Percentiles rank a stretch among this genome's conserved stretches.
phyloP scores from a whole-genome alignment of 2,888 invertebrate species.

The Tigriopus californicus region DNA sequence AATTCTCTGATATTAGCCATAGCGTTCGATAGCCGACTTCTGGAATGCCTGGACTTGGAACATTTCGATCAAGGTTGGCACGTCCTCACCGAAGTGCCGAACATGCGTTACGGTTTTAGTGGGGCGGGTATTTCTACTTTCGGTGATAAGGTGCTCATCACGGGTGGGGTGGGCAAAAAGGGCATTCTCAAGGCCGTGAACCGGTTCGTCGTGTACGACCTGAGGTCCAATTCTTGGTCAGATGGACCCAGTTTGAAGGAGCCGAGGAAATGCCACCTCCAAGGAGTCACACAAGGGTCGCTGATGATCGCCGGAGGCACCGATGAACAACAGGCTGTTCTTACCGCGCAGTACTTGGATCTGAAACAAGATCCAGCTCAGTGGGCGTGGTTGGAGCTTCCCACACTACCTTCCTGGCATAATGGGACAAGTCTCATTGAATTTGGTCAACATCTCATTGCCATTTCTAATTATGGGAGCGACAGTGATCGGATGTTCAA shows the following conservation, averaged over 20 bases:
- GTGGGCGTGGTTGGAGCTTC: no score
- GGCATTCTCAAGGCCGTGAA: slow-evolving; percentile 7
- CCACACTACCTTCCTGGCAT: no score
- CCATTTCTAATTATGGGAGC: no score
- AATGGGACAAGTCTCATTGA: no score
- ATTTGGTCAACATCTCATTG: no score
- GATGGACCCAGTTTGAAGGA: background rate
- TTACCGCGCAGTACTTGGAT: no score
- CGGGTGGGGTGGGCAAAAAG: slow-evolving; percentile 11
- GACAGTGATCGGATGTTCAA: no score
- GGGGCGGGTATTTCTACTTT: slow-evolving; percentile 4
- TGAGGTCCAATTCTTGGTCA: background rate
- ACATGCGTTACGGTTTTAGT: slow-evolving; percentile 12
- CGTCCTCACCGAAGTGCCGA: slow-evolving; percentile 6
- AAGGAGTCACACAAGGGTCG: no score
- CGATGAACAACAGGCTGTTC: no score
- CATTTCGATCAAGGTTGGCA: slow-evolving; percentile 11
- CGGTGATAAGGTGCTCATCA: slow-evolving; percentile 1
- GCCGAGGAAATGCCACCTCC: background rate
- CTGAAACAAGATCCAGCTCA: no score
- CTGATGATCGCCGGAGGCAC: no score
- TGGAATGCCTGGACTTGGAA: slow-evolving; percentile 14
- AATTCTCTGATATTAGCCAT: slow-evolving; percentile 6
- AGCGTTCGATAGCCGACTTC: background rate
- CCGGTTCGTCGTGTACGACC: background rate